Conservation (phyloP, 2,113 vertebrate species). For the Zosterops lateralis region DNA sequence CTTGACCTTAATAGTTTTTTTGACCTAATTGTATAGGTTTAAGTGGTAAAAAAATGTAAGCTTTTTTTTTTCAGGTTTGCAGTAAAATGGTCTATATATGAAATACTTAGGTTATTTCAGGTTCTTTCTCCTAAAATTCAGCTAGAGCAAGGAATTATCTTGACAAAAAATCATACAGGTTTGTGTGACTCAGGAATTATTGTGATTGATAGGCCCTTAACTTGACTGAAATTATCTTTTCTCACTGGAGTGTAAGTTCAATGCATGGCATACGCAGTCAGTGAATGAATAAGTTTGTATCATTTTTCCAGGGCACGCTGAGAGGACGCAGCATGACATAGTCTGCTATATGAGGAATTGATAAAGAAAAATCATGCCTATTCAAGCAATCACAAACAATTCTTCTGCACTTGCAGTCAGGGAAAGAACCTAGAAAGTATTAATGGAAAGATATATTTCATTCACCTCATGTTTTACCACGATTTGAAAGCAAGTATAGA, state of each 20-base stretch:
- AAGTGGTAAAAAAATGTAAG: background rate
- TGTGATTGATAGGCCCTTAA: background rate
- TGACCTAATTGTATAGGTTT: background rate
- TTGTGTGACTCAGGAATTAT: background rate
- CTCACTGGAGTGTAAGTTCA: background rate
- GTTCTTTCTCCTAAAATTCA: background rate
- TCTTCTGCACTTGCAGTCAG: background rate
- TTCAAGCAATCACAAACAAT: background rate
- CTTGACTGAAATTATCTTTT: background rate
- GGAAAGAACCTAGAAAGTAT: background rate
- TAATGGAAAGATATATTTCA: background rate
- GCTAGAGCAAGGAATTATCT: background rate
- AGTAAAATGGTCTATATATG: background rate
- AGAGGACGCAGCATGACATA: background rate
- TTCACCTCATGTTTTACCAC: background rate
- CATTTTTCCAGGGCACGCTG: background rate
- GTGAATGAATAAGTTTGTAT: background rate
- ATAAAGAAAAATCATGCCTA: background rate
- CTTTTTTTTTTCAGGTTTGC: background rate
- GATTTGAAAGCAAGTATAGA: accelerated
- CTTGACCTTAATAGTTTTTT: background rate
- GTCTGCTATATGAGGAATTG: background rate
- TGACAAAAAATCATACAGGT: background rate
- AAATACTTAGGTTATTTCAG: background rate
- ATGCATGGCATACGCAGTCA: accelerated